Evolutionary conservation across 2,888 invertebrate species (phyloP), one percentile per base, ranked within the genome.

Genomic region (Calephelis perditalis): DNA sequence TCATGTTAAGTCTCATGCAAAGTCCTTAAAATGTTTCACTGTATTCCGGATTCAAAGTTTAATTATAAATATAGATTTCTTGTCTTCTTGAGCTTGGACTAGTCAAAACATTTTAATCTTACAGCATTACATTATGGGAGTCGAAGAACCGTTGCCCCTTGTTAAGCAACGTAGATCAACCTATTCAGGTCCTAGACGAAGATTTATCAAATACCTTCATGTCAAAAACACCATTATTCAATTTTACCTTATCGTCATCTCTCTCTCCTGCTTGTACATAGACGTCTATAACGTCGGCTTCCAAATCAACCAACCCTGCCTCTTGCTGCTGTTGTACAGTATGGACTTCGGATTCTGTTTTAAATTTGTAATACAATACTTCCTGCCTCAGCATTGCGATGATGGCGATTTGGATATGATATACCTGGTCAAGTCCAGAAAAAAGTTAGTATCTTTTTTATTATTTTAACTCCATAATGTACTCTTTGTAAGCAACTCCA

Each of bases 261-360:
- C 78, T 5, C 54, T 84, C n/a, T 57, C 69, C 0, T 80, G 81
- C 62, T 69, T 86, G 4, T 81, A 77, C 60, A 63, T 70, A 0
- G 85, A 86, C 62, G 65, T 82, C 1, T 86, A 83, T 62, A 87
- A 86, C 55, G 82, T 81, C 0, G 84, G 85, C 1, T 86, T 80
- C 62, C 76, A 85, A 67, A 67, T 76, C 63, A 86, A 86, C 62
- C 68, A 72, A 0, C 63, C 63, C 3, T 46, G 63, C 5, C 15
- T 83, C 2, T 69, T 86, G 0, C n/a, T 72, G 0, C 56, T 66
- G 0, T 68, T 86, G 0, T 86, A 86, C 56, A 65, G 68, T 0
- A 64, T 86, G 59, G 86, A 86, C 61, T n/a, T 79, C 0, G 73
- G 72, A 3, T 86, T 86, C 65, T 69, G 66, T 15, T 12, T 79